Evolutionary conservation across 2,888 invertebrate genomes (phyloP).

Genomic region (Hypolimnas misippus): DNA sequence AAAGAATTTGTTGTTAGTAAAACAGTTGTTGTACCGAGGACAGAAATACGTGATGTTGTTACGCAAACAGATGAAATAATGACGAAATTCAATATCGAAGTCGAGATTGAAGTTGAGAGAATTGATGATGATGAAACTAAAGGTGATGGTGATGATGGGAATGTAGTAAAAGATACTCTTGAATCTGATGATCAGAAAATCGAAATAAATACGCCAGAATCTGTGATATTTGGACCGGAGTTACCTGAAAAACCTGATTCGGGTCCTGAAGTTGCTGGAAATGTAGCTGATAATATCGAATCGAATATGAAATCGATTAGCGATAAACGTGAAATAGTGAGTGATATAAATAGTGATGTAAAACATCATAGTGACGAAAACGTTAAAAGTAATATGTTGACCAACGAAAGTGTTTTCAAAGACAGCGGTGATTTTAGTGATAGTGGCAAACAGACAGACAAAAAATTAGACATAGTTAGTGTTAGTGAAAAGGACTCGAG

Average conservation of each 20-base stretch:
- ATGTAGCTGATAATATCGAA: too few species aligned
- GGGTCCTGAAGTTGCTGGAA: slow-evolving; percentile 27
- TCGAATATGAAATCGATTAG: too few species aligned
- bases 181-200: slow-evolving; percentile 15
- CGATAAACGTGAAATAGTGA: too few species aligned
- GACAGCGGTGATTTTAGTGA: slow-evolving; percentile 30
- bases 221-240: slow-evolving; percentile 40
- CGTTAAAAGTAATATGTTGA: slow-evolving; percentile 27
- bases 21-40: slow-evolving; percentile 33
- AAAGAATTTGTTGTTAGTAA: slow-evolving; percentile 29
- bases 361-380: slow-evolving; percentile 26
- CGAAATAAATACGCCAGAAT: slow-evolving; percentile 28
- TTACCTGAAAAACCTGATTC: slow-evolving; percentile 16
- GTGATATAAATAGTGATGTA: slow-evolving; percentile 32
- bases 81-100: slow-evolving; percentile 28
- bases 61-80: slow-evolving; percentile 35
- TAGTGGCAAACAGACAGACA: too few species aligned
- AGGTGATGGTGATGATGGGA: slow-evolving; percentile 34
- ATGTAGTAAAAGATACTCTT: slow-evolving; percentile 9
- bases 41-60: slow-evolving; percentile 31
- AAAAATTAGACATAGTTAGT: slow-evolving; percentile 48
- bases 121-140: slow-evolving; percentile 18
- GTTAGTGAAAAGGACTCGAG: slow-evolving; percentile 45
- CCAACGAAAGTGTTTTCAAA: slow-evolving; percentile 33
- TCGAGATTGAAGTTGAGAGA: not conserved